Base-by-base conservation (phyloP, 1,140 invertebrate species). In the Aphidius ervi region DNA sequence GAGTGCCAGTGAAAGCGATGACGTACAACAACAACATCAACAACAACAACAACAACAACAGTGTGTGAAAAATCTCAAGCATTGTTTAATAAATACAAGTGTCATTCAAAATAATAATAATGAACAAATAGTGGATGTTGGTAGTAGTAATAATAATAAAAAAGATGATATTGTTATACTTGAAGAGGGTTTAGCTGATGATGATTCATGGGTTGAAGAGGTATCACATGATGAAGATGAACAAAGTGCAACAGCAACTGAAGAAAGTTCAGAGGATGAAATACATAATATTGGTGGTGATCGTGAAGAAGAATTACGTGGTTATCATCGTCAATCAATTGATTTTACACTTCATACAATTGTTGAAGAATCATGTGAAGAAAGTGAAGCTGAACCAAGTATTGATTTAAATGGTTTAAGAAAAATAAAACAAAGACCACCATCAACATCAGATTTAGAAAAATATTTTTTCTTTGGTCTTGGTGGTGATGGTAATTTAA, bases 291-390 rank as follows among this genome's bases (percentile, higher is more conserved):
- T 74, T 37, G 70, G 72, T 8, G 86, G 73, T 9, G 86, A 91
- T 68, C 82, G 89, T 5, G 91, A 92, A 66, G 91, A 93, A 64
- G 91, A 93, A 63, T 81, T 93, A 31, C 78, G 88, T 4, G 90
- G 90, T 4, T 93, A 92, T 68, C 88, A 91, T 69, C 81, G 89
- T 16, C 85, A 89, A 40, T 85, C 88, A 3, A 89, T 94, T 64
- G 92, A 95, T 75, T 94, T 95, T 65, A 94, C 92, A 0, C 78
- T 97, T 54, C 93, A 95, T 67, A 97, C 94, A 0, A 97, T 97
- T 65, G 87, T 94, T 1, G 94, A 97, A 79, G 94, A 96, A 75
- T 94, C 91, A 62, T 95, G 93, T 71, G 93, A 95, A 75, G 93
- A 96, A 74, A 94, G 87, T 73, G 90, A 91, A 76, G 86, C 87